Percentiles rank a stretch among this genome's conserved stretches.
phyloP scores from a whole-genome alignment of 2,113 vertebrate genomes.

The Brachyistius frenatus region DNA sequence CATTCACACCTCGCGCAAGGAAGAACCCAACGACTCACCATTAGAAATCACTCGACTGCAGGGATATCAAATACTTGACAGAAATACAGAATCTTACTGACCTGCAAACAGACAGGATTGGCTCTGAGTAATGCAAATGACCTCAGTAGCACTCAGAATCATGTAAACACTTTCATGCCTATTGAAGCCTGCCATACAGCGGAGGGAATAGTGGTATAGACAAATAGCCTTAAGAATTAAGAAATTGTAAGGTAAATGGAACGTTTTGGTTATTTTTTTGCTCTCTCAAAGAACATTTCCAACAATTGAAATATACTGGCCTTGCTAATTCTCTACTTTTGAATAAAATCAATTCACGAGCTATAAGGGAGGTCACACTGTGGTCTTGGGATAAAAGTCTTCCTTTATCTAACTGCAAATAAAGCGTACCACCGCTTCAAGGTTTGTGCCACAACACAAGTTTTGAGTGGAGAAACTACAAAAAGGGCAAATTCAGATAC shows the following conservation, averaged over 20 bases:
- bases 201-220: slow-evolving; percentile 8
- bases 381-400: slow-evolving; percentile 66
- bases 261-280: slow-evolving; percentile 53
- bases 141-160: slow-evolving; percentile 47
- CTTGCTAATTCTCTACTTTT: slow-evolving; percentile 68
- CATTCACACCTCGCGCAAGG: slow-evolving; percentile 50
- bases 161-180: slow-evolving; percentile 38
- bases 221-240: slow-evolving; percentile 56
- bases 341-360: slow-evolving; percentile 70
- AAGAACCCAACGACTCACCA: slow-evolving; percentile 41
- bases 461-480: slow-evolving; percentile 44
- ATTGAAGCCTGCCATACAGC: slow-evolving; percentile 39
- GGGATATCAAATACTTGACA: slow-evolving; percentile 45
- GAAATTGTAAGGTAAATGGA: slow-evolving; percentile 48
- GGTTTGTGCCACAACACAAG: slow-evolving; percentile 65
- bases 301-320: slow-evolving; percentile 60
- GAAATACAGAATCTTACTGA: slow-evolving; percentile 48
- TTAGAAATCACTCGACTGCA: slow-evolving; percentile 39
- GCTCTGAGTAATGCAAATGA: slow-evolving; percentile 50
- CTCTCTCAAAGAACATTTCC: slow-evolving; percentile 56
- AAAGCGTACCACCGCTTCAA: slow-evolving; percentile 68
- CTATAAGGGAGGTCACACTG: slow-evolving; percentile 56
- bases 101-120: slow-evolving; percentile 42
- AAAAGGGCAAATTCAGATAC: slow-evolving; percentile 51
- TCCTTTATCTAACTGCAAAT: slow-evolving; percentile 65